phyloP scores from a whole-genome alignment of 2,113 vertebrate species.

The Sinosuthora webbiana region DNA sequence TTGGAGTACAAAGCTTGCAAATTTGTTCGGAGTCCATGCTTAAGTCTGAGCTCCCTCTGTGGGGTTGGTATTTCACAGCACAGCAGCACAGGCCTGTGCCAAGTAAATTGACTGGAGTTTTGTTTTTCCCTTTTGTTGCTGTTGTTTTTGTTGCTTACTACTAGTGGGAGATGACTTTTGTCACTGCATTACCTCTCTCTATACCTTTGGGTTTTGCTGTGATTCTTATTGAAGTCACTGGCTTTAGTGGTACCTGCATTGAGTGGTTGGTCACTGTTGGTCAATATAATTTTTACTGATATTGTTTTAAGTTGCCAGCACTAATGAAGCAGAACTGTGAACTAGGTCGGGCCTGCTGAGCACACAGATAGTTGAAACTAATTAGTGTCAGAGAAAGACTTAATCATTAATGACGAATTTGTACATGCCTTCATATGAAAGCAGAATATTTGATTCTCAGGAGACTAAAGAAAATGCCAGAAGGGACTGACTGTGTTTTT shows the following conservation, averaged over 20 bases:
- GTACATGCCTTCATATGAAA: neutral
- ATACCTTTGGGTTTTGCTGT: neutral
- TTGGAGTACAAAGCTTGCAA: neutral
- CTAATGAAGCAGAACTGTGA: neutral
- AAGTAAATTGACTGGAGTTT: neutral
- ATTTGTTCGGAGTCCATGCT: neutral
- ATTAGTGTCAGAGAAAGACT: neutral
- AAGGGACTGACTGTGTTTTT: neutral
- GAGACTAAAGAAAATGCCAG: neutral
- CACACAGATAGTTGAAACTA: neutral
- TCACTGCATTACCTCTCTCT: neutral
- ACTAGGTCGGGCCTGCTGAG: neutral
- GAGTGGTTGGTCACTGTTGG: neutral
- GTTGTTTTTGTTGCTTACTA: neutral
- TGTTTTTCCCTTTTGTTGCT: neutral
- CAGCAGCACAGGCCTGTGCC: neutral
- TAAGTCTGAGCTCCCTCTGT: neutral
- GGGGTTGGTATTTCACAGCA: neutral
- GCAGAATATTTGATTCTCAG: neutral
- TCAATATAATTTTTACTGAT: neutral
- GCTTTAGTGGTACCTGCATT: neutral
- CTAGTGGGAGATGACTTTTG: neutral
- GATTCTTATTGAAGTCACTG: neutral
- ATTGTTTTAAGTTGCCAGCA: neutral
- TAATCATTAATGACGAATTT: neutral